These are phyloP conservation scores for Larimichthys polyactis DNA, from an alignment of 2,113 vertebrate species.

Conservation along the genomic window DNA sequence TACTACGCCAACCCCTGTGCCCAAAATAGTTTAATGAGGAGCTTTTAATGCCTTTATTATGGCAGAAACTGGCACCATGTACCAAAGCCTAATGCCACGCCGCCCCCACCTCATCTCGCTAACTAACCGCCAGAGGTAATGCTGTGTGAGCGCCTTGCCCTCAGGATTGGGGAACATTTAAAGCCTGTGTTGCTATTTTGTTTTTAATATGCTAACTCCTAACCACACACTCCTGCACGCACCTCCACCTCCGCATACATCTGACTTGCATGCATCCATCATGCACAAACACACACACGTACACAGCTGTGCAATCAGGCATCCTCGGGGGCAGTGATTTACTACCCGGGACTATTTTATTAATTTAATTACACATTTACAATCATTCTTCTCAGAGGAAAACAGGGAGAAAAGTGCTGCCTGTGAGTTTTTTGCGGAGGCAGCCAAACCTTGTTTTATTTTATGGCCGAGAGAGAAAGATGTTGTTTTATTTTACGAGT, in stretches of 20 bases:
- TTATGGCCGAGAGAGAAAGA: slow-evolving; percentile 73
- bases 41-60: slow-evolving; percentile 80
- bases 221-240: slow-evolving; percentile 41
- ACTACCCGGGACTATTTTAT: slow-evolving; percentile 79
- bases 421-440: slow-evolving; percentile 71
- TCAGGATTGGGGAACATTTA: slow-evolving; percentile 59
- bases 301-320: slow-evolving; percentile 55
- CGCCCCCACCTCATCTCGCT: slow-evolving; percentile 52
- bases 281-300: slow-evolving; percentile 39
- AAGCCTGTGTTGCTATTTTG: slow-evolving; percentile 62
- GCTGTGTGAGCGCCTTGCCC: slow-evolving; percentile 39
- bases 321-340: slow-evolving; percentile 76
- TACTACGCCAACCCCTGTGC: slow-evolving; percentile 57
- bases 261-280: slow-evolving; percentile 26
- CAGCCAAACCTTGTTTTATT: slow-evolving; percentile 71
- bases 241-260: slow-evolving; percentile 27
- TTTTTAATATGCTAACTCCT: slow-evolving; percentile 55
- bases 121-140: slow-evolving; percentile 58
- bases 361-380: slow-evolving; percentile 84
- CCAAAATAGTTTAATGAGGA: slow-evolving; percentile 84
- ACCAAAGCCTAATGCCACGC: slow-evolving; percentile 37
- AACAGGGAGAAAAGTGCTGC: slow-evolving; percentile 78
- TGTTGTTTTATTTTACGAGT: slow-evolving; percentile 82
- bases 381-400: slow-evolving; percentile 72
- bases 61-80: slow-evolving; percentile 68